phyloP scores from a whole-genome alignment of 1,140 invertebrate species.

The Aradophagus sp. region DNA sequence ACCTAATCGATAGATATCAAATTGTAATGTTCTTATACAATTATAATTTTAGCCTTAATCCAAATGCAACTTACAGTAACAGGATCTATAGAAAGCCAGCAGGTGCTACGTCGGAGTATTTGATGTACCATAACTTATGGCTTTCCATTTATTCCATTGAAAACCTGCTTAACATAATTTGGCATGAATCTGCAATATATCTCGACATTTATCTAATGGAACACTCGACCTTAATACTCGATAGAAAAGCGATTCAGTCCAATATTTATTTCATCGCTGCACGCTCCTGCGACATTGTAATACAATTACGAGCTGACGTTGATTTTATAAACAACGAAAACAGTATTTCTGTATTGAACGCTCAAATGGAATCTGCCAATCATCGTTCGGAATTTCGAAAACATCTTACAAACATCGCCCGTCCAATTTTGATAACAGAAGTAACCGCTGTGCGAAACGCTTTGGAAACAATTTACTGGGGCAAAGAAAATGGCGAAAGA shows the following conservation, averaged over 20 bases:
- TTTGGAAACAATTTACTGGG: slow-evolving; percentile 6
- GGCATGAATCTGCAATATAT: slow-evolving; percentile 40
- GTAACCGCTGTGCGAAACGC: slow-evolving; percentile 5
- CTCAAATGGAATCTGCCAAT: too few species aligned
- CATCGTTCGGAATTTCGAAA: too few species aligned
- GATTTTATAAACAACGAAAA: slow-evolving; percentile 3
- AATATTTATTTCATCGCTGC: slow-evolving; percentile 1
- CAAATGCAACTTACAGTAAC: slow-evolving; percentile 10
- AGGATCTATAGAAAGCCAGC: slow-evolving; percentile 32
- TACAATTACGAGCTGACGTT: slow-evolving; percentile 9
- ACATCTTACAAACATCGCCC: too few species aligned
- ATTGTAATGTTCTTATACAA: slow-evolving; percentile 17
- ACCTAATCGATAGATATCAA: too few species aligned
- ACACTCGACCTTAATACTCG: slow-evolving; percentile 29
- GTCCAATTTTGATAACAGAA: too few species aligned
- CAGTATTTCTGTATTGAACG: not conserved
- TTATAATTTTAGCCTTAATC: slow-evolving; percentile 23
- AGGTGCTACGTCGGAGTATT: slow-evolving; percentile 38
- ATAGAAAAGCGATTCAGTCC: slow-evolving; percentile 19
- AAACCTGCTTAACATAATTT: slow-evolving; percentile 40
- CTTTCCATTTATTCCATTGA: slow-evolving; percentile 20
- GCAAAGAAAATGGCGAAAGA: slow-evolving; percentile 12
- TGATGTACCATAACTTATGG: slow-evolving; percentile 37
- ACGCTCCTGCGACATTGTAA: not conserved
- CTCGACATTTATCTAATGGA: slow-evolving; percentile 21